phyloP scores from a whole-genome alignment of 2,888 invertebrate genomes.

The Eupithecia abbreviata region DNA sequence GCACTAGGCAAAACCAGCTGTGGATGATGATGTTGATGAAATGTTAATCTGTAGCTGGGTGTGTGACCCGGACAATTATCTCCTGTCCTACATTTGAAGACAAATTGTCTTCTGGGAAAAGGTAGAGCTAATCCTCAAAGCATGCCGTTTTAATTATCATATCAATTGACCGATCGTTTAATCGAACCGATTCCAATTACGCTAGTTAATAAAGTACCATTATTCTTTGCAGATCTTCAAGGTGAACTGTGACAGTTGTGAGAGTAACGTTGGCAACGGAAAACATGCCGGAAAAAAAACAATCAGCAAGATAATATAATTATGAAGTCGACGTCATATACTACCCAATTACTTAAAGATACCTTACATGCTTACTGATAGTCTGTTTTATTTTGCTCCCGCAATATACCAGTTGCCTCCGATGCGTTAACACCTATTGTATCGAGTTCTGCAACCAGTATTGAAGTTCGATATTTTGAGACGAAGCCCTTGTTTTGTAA shows the following conservation, averaged over 20 bases:
- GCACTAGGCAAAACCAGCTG: not conserved
- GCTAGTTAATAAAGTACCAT: not conserved
- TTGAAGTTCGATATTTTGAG: slow-evolving; percentile 1
- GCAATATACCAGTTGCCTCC: slow-evolving; percentile 26
- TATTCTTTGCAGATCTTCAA: not conserved
- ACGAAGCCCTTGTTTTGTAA: not conserved
- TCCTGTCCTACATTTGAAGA: not conserved
- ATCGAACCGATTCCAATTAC: slow-evolving; percentile 6
- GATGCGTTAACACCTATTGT: slow-evolving; percentile 36
- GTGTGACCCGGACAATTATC: slow-evolving; percentile 8
- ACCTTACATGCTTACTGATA: slow-evolving; percentile 42
- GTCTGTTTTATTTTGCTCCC: slow-evolving; percentile 23
- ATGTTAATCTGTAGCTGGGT: not conserved
- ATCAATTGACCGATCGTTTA: slow-evolving; percentile 7
- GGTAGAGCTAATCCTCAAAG: not conserved
- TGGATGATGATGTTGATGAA: not conserved
- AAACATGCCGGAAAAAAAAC: slow-evolving; percentile 9
- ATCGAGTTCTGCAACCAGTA: slow-evolving; percentile 11
- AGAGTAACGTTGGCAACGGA: slow-evolving; percentile 21
- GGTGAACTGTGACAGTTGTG: not conserved
- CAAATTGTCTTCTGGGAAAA: not conserved
- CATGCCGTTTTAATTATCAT: not conserved
- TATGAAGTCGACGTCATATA: slow-evolving; percentile 22
- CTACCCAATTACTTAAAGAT: slow-evolving; percentile 40
- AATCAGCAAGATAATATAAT: slow-evolving; percentile 11